Percentiles rank a stretch among this genome's conserved stretches.
Conservation (phyloP, 2,888 invertebrate species). For the Drosophila imparisetae region DNA sequence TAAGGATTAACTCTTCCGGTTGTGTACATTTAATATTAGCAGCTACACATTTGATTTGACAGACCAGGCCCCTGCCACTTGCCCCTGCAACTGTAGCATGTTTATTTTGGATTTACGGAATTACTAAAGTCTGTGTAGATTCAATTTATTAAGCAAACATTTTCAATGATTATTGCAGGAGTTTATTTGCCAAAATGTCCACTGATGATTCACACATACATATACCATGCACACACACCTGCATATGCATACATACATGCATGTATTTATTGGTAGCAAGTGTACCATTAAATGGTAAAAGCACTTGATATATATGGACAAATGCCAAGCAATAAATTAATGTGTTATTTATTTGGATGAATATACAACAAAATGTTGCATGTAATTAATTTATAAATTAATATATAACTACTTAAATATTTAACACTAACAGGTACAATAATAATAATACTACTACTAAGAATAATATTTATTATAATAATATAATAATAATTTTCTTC, state of each 20-base stretch:
- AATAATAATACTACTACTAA: neutral
- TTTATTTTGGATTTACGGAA: conserved; percentile 70
- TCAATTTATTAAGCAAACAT: conserved; percentile 74
- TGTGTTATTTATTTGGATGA: neutral
- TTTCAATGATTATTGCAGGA: conserved; percentile 17
- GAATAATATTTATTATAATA: neutral
- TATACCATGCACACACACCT: neutral
- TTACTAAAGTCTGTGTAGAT: conserved; percentile 60
- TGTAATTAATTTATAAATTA: neutral
- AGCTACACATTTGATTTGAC: conserved; percentile 73
- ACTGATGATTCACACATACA: conserved; percentile 9
- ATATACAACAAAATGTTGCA: neutral
- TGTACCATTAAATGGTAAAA: too few relatives aligned
- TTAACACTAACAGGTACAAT: too few relatives aligned
- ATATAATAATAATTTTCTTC: neutral
- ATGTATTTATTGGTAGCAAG: neutral
- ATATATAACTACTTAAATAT: neutral
- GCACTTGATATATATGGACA: neutral
- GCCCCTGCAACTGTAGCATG: conserved; percentile 23
- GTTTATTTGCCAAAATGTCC: conserved; percentile 22
- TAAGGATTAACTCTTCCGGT: conserved; percentile 79
- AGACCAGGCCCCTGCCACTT: neutral
- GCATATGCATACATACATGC: neutral
- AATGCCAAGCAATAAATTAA: neutral
- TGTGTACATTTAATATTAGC: conserved; percentile 79